Conservation (phyloP, 2,888 invertebrate species). For the Lissonota sp. region DNA sequence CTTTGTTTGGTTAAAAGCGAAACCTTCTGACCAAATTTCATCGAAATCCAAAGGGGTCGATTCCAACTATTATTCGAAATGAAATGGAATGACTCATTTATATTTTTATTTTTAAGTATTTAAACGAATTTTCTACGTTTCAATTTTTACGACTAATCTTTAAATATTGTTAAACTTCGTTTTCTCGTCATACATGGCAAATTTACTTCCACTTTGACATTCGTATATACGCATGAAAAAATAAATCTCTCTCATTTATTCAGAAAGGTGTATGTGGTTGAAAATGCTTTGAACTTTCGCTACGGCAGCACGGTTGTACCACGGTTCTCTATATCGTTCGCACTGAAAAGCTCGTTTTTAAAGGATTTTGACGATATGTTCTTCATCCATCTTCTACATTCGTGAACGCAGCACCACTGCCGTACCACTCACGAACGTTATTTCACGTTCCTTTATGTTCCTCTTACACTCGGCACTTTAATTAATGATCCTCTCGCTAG, state of each 20-base stretch:
- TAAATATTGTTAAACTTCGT: too few species aligned
- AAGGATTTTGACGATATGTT: constrained; percentile 44
- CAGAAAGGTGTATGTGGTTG: background rate
- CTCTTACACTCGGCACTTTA: constrained; percentile 16
- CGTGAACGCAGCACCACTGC: background rate
- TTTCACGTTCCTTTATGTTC: constrained; percentile 22
- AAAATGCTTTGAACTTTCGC: constrained; percentile 7
- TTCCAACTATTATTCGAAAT: too few species aligned
- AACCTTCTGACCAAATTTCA: too few species aligned
- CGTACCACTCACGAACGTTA: constrained; percentile 40
- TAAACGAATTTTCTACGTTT: too few species aligned
- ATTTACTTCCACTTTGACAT: background rate
- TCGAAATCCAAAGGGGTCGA: too few species aligned
- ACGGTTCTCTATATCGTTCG: constrained; percentile 50
- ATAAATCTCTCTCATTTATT: background rate
- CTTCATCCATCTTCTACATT: constrained; percentile 53
- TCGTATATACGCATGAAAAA: background rate
- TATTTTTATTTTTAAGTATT: too few species aligned
- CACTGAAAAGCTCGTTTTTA: constrained; percentile 58
- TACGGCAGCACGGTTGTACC: constrained; percentile 5
- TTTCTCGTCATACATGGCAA: too few species aligned
- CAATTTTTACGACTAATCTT: too few species aligned
- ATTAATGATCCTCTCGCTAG: constrained; percentile 46
- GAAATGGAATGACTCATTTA: too few species aligned
- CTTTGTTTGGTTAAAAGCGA: too few species aligned